Conservation (phyloP, 2,888 invertebrate genomes). For the Eretmocerus hayati region DNA sequence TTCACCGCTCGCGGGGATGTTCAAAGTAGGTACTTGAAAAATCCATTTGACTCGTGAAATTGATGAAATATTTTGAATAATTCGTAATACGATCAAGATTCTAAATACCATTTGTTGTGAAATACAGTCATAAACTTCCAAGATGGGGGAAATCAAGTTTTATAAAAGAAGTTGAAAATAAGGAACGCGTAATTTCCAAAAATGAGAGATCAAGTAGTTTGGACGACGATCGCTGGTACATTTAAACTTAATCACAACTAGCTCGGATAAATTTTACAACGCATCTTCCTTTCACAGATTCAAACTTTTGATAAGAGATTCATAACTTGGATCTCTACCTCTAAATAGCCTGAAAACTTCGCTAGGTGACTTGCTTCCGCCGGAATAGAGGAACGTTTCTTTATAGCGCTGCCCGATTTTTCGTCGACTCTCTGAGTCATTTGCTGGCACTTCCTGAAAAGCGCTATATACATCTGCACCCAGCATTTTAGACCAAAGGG, state of each 20-base stretch:
- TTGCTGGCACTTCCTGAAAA: conserved; percentile 59
- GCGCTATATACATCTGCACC: conserved; percentile 86
- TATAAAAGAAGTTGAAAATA: too few relatives aligned
- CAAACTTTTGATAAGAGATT: conserved; percentile 65
- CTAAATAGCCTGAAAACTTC: conserved; percentile 86
- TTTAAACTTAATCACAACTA: background rate
- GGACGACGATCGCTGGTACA: too few relatives aligned
- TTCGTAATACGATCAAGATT: too few relatives aligned
- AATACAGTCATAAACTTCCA: too few relatives aligned
- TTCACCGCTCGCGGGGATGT: too few relatives aligned
- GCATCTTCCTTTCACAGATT: conserved; percentile 35
- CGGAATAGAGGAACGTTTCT: conserved; percentile 75
- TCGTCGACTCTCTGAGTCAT: conserved; percentile 51
- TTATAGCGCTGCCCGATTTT: conserved; percentile 66
- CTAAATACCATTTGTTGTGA: too few relatives aligned
- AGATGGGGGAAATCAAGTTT: too few relatives aligned
- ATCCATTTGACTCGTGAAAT: too few relatives aligned
- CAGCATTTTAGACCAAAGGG: conserved; percentile 80
- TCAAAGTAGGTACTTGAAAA: too few relatives aligned
- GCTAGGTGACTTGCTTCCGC: conserved; percentile 73
- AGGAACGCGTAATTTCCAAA: too few relatives aligned
- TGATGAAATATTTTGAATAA: too few relatives aligned
- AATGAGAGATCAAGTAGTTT: too few relatives aligned
- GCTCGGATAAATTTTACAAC: background rate
- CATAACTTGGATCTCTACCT: conserved; percentile 84